Percentiles rank a stretch among this genome's conserved stretches.
Evolutionary conservation across 2,113 vertebrate species (phyloP).

Genomic region (Microtus oregoni): DNA sequence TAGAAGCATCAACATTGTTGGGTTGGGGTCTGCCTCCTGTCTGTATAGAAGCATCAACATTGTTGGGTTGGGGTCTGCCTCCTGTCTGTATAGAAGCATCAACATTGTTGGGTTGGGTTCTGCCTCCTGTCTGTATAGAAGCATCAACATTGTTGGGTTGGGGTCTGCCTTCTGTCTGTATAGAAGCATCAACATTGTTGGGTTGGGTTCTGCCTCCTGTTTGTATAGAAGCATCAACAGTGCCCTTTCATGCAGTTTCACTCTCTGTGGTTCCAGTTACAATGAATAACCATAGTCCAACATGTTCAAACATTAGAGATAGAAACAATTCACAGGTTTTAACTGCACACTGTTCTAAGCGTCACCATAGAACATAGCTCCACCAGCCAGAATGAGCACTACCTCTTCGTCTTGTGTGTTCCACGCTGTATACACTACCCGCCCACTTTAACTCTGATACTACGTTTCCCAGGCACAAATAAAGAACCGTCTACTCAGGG

Average conservation of each 20-base stretch:
- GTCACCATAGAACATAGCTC: not conserved
- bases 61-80: not conserved
- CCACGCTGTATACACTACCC: not conserved
- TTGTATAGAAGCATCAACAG: too few species aligned
- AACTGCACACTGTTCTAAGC: not conserved
- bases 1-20: not conserved
- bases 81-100: not conserved
- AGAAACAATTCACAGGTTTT: not conserved
- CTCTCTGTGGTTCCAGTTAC: not conserved
- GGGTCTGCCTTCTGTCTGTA: not conserved
- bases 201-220: not conserved
- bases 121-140: not conserved
- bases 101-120: not conserved
- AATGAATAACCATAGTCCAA: not conserved
- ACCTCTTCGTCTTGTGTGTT: too few species aligned
- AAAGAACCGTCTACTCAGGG: not conserved
- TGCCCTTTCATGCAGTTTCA: too few species aligned
- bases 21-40: not conserved
- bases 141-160: not conserved
- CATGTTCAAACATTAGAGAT: not conserved
- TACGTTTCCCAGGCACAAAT: not conserved
- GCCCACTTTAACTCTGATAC: not conserved
- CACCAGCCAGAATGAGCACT: not conserved
- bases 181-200: not conserved
- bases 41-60: not conserved